Base-by-base conservation (phyloP, 2,113 vertebrate species). In the Zingel zingel region DNA sequence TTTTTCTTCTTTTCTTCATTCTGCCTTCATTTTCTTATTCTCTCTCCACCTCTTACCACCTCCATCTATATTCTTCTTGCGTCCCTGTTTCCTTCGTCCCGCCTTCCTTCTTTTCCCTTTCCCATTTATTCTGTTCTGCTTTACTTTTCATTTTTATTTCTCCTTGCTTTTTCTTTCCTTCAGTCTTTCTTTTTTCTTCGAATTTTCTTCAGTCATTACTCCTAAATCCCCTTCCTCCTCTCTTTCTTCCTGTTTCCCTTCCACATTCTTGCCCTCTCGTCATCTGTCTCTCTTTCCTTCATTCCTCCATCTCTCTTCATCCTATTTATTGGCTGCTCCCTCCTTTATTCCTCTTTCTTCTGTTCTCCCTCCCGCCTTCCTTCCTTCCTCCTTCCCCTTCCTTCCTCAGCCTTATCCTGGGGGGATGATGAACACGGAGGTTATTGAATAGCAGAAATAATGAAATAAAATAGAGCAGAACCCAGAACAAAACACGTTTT, bases 401-500 rank as follows among this genome's bases (percentile, higher is more conserved):
- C 71, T 15, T 45, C 53, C 12, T 65, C 43, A 11, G 50, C 25
- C 63, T 36, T 23, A 66, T 74, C 74, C 75, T 67, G 74, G 79
- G 82, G 71, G 62, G 61, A 62, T 72, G 79, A 86, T 71, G 70
- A 84, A 71, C 53, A 70, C 21, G 25, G 53, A 81, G 77, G 62
- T 79, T 86, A 85, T 82, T 85, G 82, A 83, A 36, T 30, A 69
- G 61, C 15, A 62, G 70, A 77, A 86, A 86, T 83, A 74, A 86
- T 79, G 36, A 89, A 90, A 86, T 78, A 85, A 89, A 80, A 19
- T 9, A 0, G 58, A 77, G 77, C 64, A 67, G 71, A 90, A 88
- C 59, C 88, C 70, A 76, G 79, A 83, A 91, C 80, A 79, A 89
- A 88, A 83, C 70, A 70, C 76, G 65, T 83, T 88, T 82, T 90